Percentiles rank a stretch among this genome's conserved stretches.
Conservation (phyloP, 2,113 vertebrate genomes). For the Natator depressus region DNA sequence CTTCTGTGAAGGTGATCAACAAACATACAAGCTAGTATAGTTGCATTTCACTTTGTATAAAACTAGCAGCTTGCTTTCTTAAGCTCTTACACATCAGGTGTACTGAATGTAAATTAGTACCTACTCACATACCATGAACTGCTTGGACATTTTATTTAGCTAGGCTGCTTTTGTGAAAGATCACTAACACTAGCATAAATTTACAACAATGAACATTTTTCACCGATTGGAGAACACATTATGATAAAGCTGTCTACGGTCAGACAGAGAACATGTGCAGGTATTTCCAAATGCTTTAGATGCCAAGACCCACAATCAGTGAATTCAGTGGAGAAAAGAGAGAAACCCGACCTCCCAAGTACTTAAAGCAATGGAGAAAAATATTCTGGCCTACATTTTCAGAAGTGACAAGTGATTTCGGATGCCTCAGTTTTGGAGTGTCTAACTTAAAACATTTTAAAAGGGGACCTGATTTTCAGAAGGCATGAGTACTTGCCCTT, state of each 20-base stretch:
- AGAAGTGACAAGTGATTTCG: neutral
- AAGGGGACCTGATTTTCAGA: neutral
- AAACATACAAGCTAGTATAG: rapidly evolving
- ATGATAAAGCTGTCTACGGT: neutral
- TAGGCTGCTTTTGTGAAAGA: neutral
- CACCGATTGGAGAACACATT: neutral
- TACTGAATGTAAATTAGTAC: neutral
- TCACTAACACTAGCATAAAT: neutral
- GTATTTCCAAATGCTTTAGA: neutral
- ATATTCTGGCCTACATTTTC: neutral
- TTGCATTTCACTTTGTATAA: rapidly evolving
- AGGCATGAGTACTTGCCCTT: neutral
- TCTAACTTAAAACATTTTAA: neutral
- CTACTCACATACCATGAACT: neutral
- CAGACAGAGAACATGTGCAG: neutral
- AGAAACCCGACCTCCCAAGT: rapidly evolving
- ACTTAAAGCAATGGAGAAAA: neutral
- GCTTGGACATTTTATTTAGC: neutral
- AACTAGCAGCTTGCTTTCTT: neutral
- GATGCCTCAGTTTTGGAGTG: neutral
- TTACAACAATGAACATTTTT: neutral
- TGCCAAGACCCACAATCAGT: neutral
- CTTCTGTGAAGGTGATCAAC: neutral
- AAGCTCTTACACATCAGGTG: rapidly evolving
- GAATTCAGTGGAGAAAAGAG: neutral